phyloP scores from a whole-genome alignment of 2,113 vertebrate genomes.

The Triplophysa siluroides region DNA sequence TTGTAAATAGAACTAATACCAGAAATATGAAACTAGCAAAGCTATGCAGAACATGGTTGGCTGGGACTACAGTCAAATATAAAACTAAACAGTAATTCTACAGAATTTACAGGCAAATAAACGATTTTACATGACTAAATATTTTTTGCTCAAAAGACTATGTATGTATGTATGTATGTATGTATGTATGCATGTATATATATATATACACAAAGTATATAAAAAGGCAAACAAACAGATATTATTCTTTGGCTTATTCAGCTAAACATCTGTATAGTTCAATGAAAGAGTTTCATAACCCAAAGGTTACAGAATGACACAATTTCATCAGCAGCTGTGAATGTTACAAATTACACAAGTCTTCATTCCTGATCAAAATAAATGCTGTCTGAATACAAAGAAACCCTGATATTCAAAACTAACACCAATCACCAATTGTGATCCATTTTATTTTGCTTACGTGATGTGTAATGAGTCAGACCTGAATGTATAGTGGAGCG shows the following conservation, averaged over 20 bases:
- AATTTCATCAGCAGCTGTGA: background rate
- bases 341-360: background rate
- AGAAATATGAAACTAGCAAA: background rate
- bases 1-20: background rate
- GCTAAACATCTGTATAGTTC: background rate
- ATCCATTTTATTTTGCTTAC: no score
- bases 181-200: no score
- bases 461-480: no score
- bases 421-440: background rate
- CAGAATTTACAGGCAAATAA: no score
- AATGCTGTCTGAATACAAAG: background rate
- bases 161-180: no score
- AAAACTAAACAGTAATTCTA: no score
- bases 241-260: background rate
- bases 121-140: no score
- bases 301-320: background rate
- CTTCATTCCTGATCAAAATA: background rate
- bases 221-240: background rate
- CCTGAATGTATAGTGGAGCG: no score
- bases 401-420: background rate
- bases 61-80: no score
- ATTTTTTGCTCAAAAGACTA: no score
- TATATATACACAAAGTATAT: no score
- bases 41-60: background rate
- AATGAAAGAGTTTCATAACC: background rate